phyloP scores from a whole-genome alignment of 92 coral and sea anemone species.

The Paragorgia papillata region DNA sequence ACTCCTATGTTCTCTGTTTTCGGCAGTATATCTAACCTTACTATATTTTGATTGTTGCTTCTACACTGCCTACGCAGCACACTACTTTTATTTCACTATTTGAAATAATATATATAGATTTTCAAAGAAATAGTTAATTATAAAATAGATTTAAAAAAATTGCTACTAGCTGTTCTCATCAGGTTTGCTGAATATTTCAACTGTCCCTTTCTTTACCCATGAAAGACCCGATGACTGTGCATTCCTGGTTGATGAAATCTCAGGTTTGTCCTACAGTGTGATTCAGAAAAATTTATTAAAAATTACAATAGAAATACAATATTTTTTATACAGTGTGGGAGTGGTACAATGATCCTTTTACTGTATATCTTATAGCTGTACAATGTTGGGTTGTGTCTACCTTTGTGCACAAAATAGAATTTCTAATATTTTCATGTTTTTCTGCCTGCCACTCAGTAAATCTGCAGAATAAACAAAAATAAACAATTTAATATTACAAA shows the following conservation, averaged over 20 bases:
- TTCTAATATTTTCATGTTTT: slow-evolving; percentile 77
- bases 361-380: too few species aligned
- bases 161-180: slow-evolving; percentile 61
- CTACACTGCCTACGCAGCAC: too few species aligned
- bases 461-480: slow-evolving; percentile 43
- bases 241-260: slow-evolving; percentile 84
- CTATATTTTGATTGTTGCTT: too few species aligned
- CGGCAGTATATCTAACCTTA: too few species aligned
- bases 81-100: too few species aligned
- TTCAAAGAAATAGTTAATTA: too few species aligned
- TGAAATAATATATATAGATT: too few species aligned
- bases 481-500: not conserved
- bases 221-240: slow-evolving; percentile 98
- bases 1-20: too few species aligned
- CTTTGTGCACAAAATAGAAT: slow-evolving; percentile 78
- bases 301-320: not conserved
- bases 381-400: slow-evolving; percentile 44
- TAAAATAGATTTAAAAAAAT: too few species aligned
- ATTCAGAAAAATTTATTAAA: not conserved
- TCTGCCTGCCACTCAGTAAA: slow-evolving; percentile 86
- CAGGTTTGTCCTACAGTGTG: slow-evolving; percentile 74
- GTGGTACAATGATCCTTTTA: not conserved
- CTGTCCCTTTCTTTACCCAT: slow-evolving; percentile 94
- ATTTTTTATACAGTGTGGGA: not conserved
- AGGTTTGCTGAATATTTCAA: slow-evolving; percentile 81